A percentile compares a stretch with the other conserved stretches of the same genome.
phyloP scores from a whole-genome alignment of 2,113 vertebrate species.

The Piaya cayana region DNA sequence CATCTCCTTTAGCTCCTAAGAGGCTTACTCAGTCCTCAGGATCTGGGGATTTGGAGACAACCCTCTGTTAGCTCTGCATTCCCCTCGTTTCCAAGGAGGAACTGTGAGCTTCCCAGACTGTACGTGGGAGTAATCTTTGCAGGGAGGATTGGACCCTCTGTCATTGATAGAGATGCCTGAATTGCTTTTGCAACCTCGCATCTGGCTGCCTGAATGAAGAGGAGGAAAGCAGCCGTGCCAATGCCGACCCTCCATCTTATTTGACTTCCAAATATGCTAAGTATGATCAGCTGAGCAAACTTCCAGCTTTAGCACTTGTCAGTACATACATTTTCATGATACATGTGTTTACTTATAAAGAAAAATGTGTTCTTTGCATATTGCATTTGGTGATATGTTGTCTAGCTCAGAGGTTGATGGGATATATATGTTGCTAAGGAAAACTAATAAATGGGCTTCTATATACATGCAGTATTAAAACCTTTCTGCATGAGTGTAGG shows the following conservation, averaged over 20 bases:
- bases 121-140: slow-evolving; percentile 48
- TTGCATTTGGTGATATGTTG: neutral
- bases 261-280: slow-evolving; percentile 19
- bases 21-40: neutral
- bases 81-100: slow-evolving; percentile 52
- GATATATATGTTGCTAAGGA: neutral
- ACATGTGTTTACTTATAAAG: neutral
- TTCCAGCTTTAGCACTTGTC: slow-evolving; percentile 30
- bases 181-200: slow-evolving; percentile 55
- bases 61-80: slow-evolving; percentile 31
- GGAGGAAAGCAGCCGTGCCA: neutral
- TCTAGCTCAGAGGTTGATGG: neutral
- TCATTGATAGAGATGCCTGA: slow-evolving; percentile 51
- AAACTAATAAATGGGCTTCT: neutral
- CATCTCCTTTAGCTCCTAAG: neutral
- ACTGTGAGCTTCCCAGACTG: slow-evolving; percentile 58
- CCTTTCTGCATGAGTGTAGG: neutral
- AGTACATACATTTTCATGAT: neutral
- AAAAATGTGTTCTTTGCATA: neutral
- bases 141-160: slow-evolving; percentile 52
- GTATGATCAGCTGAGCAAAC: slow-evolving; percentile 2
- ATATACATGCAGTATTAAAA: neutral
- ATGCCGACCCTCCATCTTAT: slow-evolving; percentile 17
- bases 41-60: neutral
- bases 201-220: slow-evolving; percentile 53